phyloP scores from a whole-genome alignment of 2,113 vertebrate genomes.

The Pelobates fuscus region DNA sequence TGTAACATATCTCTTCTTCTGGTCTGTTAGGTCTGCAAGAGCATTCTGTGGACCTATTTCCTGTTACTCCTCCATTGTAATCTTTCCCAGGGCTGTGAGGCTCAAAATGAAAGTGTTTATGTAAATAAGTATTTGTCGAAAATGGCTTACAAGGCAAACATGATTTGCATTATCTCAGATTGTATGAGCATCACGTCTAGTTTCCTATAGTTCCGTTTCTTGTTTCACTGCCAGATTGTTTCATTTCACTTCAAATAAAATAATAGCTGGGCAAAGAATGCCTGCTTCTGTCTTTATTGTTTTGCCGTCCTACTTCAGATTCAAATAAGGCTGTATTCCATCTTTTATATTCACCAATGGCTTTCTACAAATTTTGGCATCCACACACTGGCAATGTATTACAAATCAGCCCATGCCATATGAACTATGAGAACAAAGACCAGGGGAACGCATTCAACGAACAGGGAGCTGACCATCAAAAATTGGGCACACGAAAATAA shows the following conservation, averaged over 20 bases:
- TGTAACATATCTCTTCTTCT: neutral
- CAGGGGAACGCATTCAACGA: too few relatives aligned
- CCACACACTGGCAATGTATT: slow-evolving; percentile 57
- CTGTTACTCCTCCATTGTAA: neutral
- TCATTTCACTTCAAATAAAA: slow-evolving; percentile 54
- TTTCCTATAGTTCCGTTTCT: slow-evolving; percentile 53
- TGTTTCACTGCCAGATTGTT: slow-evolving; percentile 12
- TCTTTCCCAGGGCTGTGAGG: neutral
- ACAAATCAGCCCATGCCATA: slow-evolving; percentile 51
- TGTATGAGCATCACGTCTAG: neutral
- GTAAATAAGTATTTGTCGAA: slow-evolving; percentile 20
- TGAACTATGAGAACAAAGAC: slow-evolving; percentile 49
- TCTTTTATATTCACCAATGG: slow-evolving; percentile 54
- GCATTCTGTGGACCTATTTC: neutral
- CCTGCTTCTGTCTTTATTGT: neutral
- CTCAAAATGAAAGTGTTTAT: neutral
- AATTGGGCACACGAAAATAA: too few relatives aligned
- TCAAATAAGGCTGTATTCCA: slow-evolving; percentile 46
- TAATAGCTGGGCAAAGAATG: slow-evolving; percentile 31
- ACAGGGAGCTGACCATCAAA: too few relatives aligned
- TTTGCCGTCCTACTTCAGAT: slow-evolving; percentile 52
- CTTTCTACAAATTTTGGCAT: slow-evolving; percentile 58
- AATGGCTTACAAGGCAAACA: slow-evolving; percentile 11
- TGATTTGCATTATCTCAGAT: slow-evolving; percentile 8
- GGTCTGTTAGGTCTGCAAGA: neutral